Evolutionary conservation across 2,797 vertebrate species (phyloP).

Genomic region (Sebastes steindachneri): DNA sequence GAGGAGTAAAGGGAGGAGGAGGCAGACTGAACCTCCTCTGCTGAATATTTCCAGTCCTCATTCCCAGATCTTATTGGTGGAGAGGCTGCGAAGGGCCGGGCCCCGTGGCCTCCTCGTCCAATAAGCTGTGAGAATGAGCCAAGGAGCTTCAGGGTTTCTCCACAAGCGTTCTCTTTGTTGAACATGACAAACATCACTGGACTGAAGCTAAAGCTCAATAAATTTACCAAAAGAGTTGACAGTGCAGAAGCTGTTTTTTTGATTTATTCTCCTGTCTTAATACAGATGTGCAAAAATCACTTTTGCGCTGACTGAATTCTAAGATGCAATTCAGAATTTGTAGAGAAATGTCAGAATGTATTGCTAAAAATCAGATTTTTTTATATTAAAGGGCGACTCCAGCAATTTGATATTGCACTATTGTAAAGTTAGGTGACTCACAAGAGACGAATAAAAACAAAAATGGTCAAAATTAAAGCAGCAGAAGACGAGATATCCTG

Average conservation of each 20-base stretch:
- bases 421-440: not conserved
- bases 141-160: not conserved
- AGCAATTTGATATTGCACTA: not conserved
- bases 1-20: slow-evolving; percentile 17
- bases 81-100: not conserved
- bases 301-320: not conserved
- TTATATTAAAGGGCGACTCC: not conserved
- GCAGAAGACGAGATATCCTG: not conserved
- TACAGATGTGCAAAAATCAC: not conserved
- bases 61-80: slow-evolving; percentile 10
- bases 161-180: not conserved
- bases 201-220: not conserved
- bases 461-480: not conserved
- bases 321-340: not conserved
- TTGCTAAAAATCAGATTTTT: not conserved
- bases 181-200: not conserved
- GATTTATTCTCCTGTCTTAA: not conserved
- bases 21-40: not conserved
- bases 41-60: not conserved
- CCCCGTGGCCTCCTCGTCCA: not conserved
- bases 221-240: not conserved
- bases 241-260: not conserved
- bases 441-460: too few species aligned
- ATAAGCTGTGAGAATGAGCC: slow-evolving; percentile 5
- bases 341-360: not conserved